Evolutionary conservation across 2,113 vertebrate species (phyloP), one percentile per base, ranked within the genome.

Genomic region (Peromyscus maniculatus): DNA sequence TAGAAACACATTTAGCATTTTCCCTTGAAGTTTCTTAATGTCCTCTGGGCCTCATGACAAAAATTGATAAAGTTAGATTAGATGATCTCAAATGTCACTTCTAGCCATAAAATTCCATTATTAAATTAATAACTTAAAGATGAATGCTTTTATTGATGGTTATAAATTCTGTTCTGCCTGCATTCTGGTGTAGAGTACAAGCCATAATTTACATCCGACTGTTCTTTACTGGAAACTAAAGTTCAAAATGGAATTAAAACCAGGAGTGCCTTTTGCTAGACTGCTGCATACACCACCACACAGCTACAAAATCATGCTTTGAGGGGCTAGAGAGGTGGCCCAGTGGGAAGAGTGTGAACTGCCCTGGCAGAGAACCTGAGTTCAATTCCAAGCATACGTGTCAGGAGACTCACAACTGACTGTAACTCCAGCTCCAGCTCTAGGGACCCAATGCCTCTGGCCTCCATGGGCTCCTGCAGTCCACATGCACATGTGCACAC

Each of bases 101-200:
- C 87, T 33, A 89, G 89, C 94, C 89, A 89, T 90, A 94, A 96
- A 97, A 94, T 74, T 86, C 89, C 87, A 94, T 55, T 93, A 96
- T 94, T 93, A 96, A 84, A 94, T 91, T 91, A 94, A 75, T 94
- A 94, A 96, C 78, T 95, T 96, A 80, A 83, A 98, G 95, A 94
- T 33, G 69, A 95, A 97, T 95, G 93, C 83, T 93, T 97, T 96
- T 95, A 95, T 87, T 87, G 91, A 74, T 17, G 78, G 94, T 86
- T 94, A 96, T 98, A 94, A 97, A 97, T 96, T 91, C 95, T 87
- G 21, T 71, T 52, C 96, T 57, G 7, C 91, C 95, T 78, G 22
- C 67, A 78, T 69, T 87, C 2, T 19, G 78, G 82, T 87, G 89
- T 77, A 55, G 93, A 94, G 64, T 52, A 91, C 33, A 55, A 17